These are phyloP conservation scores for Sebastiscus albofasciatus DNA, from an alignment of 2,797 vertebrate genomes.

Conservation along the genomic window DNA sequence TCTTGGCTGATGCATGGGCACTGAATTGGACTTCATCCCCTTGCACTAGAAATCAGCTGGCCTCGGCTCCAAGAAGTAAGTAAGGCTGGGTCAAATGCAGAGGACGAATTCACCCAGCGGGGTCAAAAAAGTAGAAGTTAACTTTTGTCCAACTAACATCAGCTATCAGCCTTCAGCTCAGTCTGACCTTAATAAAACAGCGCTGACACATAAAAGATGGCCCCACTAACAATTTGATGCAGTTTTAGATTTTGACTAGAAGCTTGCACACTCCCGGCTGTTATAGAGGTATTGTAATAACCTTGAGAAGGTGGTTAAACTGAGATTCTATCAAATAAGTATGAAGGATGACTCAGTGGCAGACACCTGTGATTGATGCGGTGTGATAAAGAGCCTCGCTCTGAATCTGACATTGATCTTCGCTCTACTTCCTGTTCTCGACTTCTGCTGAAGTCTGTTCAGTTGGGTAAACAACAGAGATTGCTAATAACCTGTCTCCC, in stretches of 20 bases:
- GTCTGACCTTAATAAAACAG: conserved; percentile 27
- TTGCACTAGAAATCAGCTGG: background rate
- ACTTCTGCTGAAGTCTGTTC: conserved; percentile 31
- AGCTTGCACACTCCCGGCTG: background rate
- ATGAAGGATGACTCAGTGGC: conserved; percentile 40
- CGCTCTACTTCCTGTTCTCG: conserved; percentile 15
- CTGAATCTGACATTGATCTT: conserved; percentile 59
- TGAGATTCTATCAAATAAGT: conserved; percentile 55
- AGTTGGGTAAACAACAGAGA: conserved; percentile 64
- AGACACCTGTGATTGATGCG: conserved; percentile 53
- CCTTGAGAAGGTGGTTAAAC: conserved; percentile 49
- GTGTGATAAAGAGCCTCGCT: conserved; percentile 35
- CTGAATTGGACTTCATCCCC: background rate
- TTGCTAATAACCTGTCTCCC: conserved; percentile 57
- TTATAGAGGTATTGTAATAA: conserved; percentile 38
- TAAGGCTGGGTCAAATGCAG: background rate
- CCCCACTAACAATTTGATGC: conserved; percentile 5
- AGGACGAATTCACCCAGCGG: conserved; percentile 3
- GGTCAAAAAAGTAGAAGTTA: background rate
- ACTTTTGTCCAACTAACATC: conserved; percentile 21
- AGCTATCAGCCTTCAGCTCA: conserved; percentile 9
- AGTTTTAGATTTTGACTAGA: conserved; percentile 25
- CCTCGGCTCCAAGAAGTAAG: background rate
- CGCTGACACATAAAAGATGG: conserved; percentile 8
- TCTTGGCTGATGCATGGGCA: background rate